Evolutionary conservation across 2,113 vertebrate species (phyloP).

Genomic region (Sylvietta virens): DNA sequence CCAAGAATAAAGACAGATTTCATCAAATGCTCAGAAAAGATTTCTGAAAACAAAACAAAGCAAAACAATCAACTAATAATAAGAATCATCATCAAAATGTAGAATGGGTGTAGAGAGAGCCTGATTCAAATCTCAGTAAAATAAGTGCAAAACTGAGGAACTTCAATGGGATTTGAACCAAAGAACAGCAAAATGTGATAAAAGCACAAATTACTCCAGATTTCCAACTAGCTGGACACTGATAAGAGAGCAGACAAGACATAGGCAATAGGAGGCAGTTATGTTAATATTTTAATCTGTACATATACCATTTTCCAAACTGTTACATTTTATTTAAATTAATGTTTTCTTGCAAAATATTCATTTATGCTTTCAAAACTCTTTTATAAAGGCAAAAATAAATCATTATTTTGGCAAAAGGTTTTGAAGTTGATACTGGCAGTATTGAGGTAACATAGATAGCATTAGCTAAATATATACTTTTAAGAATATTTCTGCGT

Average conservation of each 20-base stretch:
- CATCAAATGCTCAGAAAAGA: not conserved
- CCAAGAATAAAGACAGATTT: not conserved
- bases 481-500: constrained; percentile 47
- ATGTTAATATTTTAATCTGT: constrained; percentile 89
- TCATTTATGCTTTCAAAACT: constrained; percentile 74
- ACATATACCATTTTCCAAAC: constrained; percentile 71
- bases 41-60: not conserved
- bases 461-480: constrained; percentile 73
- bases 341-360: constrained; percentile 82
- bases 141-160: not conserved
- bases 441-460: constrained; percentile 87
- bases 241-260: not conserved
- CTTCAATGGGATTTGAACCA: not conserved
- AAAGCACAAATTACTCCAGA: not conserved
- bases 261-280: constrained; percentile 28
- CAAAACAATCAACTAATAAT: no score
- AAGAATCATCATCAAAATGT: not conserved
- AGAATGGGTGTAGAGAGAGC: not conserved
- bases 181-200: not conserved
- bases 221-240: not conserved
- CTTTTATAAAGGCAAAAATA: constrained; percentile 89
- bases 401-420: constrained; percentile 90
- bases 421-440: constrained; percentile 82
- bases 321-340: constrained; percentile 85
- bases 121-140: not conserved